phyloP scores from a whole-genome alignment of 2,888 invertebrate species.

The Rotaria magnacalcarata region DNA sequence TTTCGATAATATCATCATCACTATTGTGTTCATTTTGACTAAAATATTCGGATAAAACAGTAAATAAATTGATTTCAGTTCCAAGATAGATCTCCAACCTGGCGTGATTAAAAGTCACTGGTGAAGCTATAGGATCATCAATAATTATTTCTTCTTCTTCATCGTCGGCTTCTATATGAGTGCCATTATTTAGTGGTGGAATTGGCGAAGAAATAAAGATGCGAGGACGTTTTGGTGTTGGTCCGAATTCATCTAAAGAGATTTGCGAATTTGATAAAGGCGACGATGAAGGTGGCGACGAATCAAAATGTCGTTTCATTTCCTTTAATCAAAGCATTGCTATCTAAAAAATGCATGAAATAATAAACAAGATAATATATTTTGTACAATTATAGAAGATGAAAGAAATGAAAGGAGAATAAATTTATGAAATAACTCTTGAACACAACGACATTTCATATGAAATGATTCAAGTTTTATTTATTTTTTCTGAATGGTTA shows the following conservation, averaged over 20 bases:
- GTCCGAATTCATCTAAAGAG: not conserved
- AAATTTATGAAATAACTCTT: no score
- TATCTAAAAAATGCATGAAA: not conserved
- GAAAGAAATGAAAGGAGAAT: no score
- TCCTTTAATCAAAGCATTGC: not conserved
- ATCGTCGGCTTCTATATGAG: not conserved
- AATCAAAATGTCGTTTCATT: not conserved
- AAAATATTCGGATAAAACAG: not conserved
- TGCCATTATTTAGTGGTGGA: not conserved
- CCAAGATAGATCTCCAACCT: not conserved
- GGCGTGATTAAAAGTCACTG: not conserved
- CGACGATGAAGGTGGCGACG: not conserved
- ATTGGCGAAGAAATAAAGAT: not conserved
- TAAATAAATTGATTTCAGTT: not conserved
- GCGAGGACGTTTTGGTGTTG: not conserved
- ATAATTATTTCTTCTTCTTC: not conserved
- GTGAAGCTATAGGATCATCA: not conserved
- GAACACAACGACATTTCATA: not conserved
- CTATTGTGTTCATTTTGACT: not conserved
- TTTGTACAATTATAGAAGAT: no score
- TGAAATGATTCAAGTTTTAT: not conserved
- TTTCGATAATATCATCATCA: slow-evolving; percentile 1
- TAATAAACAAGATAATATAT: no score
- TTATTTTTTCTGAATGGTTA: not conserved
- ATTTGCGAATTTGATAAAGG: not conserved